Evolutionary conservation across 2,113 vertebrate genomes (phyloP), one percentile per base, ranked within the genome.

Genomic region (Phoenicopterus ruber): DNA sequence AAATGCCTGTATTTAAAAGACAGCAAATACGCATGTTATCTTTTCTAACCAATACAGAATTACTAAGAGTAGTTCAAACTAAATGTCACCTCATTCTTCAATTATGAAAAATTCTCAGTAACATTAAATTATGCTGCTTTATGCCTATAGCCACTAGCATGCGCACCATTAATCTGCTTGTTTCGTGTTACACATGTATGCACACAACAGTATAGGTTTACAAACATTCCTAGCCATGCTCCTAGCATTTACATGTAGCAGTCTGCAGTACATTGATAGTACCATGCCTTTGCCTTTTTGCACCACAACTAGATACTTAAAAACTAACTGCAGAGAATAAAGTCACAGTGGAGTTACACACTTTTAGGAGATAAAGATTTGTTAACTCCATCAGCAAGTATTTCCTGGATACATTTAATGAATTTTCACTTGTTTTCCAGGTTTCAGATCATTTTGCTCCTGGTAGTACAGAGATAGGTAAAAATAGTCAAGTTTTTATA

Each of bases 171-270:
- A 13, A 67, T 6, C 29, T 40, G 21, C 47, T 62, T 44, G 24
- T 25, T 77, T 44, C 10, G 4, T 26, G 12, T 38, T 11, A 47
- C 24, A 42, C 32, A 54, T 2, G 10, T 7, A 3, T 21, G 31
- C 54, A 77, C 21, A 32, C 31, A 73, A 18, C 26, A 38, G 17
- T 3, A 19, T 0, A 38, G 47, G 12, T 24, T 71, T 66, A 57
- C 16, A 26, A 31, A 29, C 1, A 1, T 29, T 50, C 42, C 55
- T 11, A 55, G n/a, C 52, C 49, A 58, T 2, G 0, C 36, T 89
- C 17, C 19, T 29, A 8, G 34, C 40, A 42, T 14, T 40, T 21
- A 26, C 18, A 32, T 0, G 0, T 2, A 66, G 28, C n/a, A 38
- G 46, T 5, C 32, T 55, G 55, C 46, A 52, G 21, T 12, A 58